Base-by-base conservation (phyloP, 1,140 invertebrate genomes). In the Philotrypesis tridentata region DNA sequence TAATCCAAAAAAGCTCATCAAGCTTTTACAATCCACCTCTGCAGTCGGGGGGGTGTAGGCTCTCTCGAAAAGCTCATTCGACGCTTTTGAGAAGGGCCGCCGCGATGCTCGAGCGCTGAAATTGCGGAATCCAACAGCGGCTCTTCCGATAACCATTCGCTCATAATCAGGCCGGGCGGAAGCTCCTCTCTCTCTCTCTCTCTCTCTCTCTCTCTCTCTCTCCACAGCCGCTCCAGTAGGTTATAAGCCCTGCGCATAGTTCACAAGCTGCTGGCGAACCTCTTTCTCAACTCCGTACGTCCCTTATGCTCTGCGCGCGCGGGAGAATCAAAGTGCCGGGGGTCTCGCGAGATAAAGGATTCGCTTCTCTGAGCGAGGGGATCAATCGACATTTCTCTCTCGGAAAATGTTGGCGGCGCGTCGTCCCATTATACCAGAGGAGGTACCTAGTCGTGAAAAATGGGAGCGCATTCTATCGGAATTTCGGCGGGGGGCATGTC, bases 91-190 rank as follows among this genome's bases (percentile, higher is more conserved):
- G 17, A 12, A 48, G 12, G 12, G 21, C 21, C 21, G 14, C 21
- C 5, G 6, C 48, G 21, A 55, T 55, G 48, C 1, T 4, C 48
- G 6, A 17, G 48, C 21, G 21, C 48, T n/a, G 48, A 55, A 55
- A n/a, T n/a, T 17, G 21, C 21, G 21, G 48, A 55, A 55, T 14
- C 48, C 48, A 17, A 55, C 48, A 55, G 21, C 48, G 48, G 48
- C 48, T 55, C 29, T 23, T 12, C 6, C 27, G 37, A 79, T 71
- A 79, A 70, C 14, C 75, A 68, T 71, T 84, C 77, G 77, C 75
- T 84, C 60, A 79, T 85, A 79, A 85, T 85, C 85, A 80, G 40
- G 70, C 17, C 25, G 14, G 21, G 73, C 60, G 7, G 61, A 82
- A 82, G 37, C 73, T 37, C n/a, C 33, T 23, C 48, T 21, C 48